Conservation (phyloP, 2,797 vertebrate species). For the Catamblyrhynchus diadema region DNA sequence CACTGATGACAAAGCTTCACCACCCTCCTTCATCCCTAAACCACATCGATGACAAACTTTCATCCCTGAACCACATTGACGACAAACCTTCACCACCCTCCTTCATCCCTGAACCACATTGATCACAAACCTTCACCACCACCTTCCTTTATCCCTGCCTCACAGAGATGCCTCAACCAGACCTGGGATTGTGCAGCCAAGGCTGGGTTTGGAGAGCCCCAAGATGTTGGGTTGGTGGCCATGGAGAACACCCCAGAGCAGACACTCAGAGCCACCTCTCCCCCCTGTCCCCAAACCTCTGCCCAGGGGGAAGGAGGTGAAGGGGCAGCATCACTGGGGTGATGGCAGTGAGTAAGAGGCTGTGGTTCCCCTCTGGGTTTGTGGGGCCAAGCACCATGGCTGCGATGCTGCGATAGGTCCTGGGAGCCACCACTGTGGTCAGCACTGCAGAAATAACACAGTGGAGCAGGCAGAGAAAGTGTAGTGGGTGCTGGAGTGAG, state of each 20-base stretch:
- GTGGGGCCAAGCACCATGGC: background rate
- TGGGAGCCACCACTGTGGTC: background rate
- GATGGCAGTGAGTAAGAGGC: conserved; percentile 21
- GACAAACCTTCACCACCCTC: no score
- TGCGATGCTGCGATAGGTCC: conserved; percentile 34
- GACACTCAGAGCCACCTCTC: background rate
- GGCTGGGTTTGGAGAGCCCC: background rate
- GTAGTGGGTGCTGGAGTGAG: background rate
- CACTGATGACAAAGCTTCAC: no score
- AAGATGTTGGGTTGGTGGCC: background rate
- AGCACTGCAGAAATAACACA: background rate
- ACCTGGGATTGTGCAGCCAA: background rate
- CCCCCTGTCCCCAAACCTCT: background rate
- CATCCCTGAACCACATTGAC: no score
- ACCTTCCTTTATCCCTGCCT: background rate
- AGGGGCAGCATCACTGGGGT: background rate
- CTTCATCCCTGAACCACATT: no score
- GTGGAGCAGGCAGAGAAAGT: background rate
- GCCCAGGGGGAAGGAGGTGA: background rate
- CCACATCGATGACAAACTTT: no score
- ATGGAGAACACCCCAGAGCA: rapidly evolving
- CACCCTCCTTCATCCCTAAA: no score
- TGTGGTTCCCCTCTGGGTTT: conserved; percentile 52
- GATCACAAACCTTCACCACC: no score
- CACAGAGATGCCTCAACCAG: rapidly evolving